Percentiles rank a stretch among this genome's conserved stretches.
Conservation (phyloP, 92 coral and sea anemone species). For the Porites cylindrica region DNA sequence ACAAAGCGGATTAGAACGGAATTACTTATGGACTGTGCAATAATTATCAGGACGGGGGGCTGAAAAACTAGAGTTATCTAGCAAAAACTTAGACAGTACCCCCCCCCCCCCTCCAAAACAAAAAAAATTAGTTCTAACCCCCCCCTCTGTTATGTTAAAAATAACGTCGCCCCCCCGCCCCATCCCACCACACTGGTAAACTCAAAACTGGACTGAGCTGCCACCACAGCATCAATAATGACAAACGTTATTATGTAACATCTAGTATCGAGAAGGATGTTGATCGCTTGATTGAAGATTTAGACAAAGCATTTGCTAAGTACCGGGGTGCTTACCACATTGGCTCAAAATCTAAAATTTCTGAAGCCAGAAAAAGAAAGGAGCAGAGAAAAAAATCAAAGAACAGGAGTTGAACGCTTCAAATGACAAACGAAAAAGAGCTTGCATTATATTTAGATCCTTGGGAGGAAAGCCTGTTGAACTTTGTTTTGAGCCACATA, state of each 20-base stretch:
- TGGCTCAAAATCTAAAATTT: conserved; percentile 59
- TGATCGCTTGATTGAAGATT: neutral
- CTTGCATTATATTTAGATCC: conserved; percentile 49
- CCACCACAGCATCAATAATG: conserved; percentile 38
- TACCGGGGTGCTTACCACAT: conserved; percentile 47
- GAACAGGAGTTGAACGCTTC: conserved; percentile 35
- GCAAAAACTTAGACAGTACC: too few relatives aligned
- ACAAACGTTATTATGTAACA: conserved; percentile 31
- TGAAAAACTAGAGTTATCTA: too few relatives aligned
- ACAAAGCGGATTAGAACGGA: too few relatives aligned
- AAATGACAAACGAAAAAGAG: conserved; percentile 62
- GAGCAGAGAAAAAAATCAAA: conserved; percentile 42
- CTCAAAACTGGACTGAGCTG: conserved; percentile 64
- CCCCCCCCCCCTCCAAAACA: too few relatives aligned
- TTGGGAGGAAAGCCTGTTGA: conserved; percentile 48
- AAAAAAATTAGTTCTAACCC: too few relatives aligned
- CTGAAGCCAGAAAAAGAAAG: conserved; percentile 9
- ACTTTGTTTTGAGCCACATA: conserved; percentile 35
- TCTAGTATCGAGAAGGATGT: conserved; percentile 40
- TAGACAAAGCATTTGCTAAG: conserved; percentile 18
- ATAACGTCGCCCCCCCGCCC: too few relatives aligned
- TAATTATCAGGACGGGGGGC: too few relatives aligned
- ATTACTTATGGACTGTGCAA: too few relatives aligned
- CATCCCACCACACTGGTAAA: conserved; percentile 26
- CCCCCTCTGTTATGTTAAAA: too few relatives aligned